These are phyloP conservation scores for Anoplopoma fimbria DNA, from an alignment of 2,113 vertebrate species.

Conservation along the genomic window DNA sequence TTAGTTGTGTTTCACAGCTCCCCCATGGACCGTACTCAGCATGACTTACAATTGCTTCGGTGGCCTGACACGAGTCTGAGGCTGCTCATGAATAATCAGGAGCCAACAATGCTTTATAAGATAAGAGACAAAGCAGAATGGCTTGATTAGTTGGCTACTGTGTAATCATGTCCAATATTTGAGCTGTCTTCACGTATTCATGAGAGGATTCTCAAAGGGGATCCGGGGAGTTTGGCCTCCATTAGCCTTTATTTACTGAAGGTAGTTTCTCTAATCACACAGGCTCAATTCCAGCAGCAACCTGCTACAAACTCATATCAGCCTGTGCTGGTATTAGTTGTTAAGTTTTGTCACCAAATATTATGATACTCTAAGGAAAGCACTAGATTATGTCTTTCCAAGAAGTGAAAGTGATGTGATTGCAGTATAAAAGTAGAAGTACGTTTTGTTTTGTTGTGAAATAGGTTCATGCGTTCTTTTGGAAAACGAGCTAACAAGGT, in stretches of 20 bases:
- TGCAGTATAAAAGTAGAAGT: not conserved
- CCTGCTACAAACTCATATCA: not conserved
- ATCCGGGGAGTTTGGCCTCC: conserved; percentile 21
- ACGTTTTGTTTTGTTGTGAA: not conserved
- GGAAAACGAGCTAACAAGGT: not conserved
- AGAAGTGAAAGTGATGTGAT: conserved; percentile 45
- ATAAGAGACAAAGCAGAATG: conserved; percentile 39
- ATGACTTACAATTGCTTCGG: conserved; percentile 55
- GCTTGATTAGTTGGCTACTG: conserved; percentile 38
- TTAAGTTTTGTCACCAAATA: not conserved
- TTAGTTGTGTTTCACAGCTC: conserved; percentile 61
- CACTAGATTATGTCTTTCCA: not conserved
- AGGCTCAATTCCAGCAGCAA: not conserved
- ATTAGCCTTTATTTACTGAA: conserved; percentile 45
- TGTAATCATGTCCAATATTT: conserved; percentile 48
- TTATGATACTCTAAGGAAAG: not conserved
- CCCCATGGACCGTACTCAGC: conserved; percentile 52
- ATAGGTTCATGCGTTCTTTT: not conserved
- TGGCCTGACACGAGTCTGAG: conserved; percentile 43
- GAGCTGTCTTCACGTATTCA: not conserved
- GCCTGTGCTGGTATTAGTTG: not conserved
- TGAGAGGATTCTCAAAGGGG: conserved; percentile 29
- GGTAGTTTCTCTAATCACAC: not conserved
- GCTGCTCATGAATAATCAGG: conserved; percentile 59
- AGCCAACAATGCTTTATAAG: conserved; percentile 41